phyloP scores from a whole-genome alignment of 2,888 invertebrate genomes.

The Sinopyrophorus schimmeli region DNA sequence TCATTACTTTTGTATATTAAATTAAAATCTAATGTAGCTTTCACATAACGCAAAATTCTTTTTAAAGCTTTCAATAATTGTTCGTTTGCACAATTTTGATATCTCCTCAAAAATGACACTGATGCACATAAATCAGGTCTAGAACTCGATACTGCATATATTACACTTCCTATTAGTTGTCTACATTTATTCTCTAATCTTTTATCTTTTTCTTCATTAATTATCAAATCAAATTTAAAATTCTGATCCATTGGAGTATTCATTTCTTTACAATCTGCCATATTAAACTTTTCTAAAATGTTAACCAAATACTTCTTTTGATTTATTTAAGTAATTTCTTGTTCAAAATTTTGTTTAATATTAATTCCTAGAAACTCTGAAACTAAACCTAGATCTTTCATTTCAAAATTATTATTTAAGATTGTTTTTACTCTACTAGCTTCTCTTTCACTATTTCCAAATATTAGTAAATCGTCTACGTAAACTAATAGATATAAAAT shows the following conservation, averaged over 20 bases:
- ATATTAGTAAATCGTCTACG: slow-evolving; percentile 34
- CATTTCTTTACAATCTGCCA: slow-evolving; percentile 16
- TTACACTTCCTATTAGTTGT: slow-evolving; percentile 30
- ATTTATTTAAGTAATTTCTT: slow-evolving; percentile 3
- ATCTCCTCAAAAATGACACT: slow-evolving; percentile 25
- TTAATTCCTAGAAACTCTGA: slow-evolving; percentile 7
- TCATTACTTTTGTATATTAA: too few relatives aligned
- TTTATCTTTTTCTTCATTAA: slow-evolving; percentile 1
- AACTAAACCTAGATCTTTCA: slow-evolving; percentile 7
- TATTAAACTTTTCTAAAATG: slow-evolving; percentile 18
- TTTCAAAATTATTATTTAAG: slow-evolving; percentile 11
- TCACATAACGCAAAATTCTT: slow-evolving; percentile 30
- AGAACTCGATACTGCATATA: slow-evolving; percentile 30
- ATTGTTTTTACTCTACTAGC: slow-evolving; percentile 25
- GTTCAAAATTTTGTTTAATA: slow-evolving; percentile 2
- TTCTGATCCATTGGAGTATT: slow-evolving; percentile 26
- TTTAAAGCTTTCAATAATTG: slow-evolving; percentile 17
- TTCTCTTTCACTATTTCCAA: slow-evolving; percentile 25
- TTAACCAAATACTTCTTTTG: slow-evolving; percentile 16
- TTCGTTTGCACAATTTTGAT: slow-evolving; percentile 22
- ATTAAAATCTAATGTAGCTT: slow-evolving; percentile 11
- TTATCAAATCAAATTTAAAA: slow-evolving; percentile 22
- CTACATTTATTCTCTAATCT: slow-evolving; percentile 27
- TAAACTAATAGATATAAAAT: slow-evolving; percentile 30
- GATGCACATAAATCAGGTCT: slow-evolving; percentile 31